Conservation (phyloP, 2,888 invertebrate genomes). For the Ophion ventricosus region DNA sequence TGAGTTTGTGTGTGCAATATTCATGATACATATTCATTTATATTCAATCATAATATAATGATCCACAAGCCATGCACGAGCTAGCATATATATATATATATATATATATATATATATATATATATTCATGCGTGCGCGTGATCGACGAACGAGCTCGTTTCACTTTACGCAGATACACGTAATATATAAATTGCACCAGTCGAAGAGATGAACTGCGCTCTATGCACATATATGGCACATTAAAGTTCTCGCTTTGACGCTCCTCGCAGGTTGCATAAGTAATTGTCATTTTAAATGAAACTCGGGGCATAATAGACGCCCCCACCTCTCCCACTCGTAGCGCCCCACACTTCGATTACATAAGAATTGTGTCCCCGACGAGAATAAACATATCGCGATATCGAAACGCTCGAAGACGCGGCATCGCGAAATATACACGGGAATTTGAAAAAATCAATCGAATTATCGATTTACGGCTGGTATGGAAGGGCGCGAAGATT, state of each 20-base stretch:
- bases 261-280: conserved; percentile 76
- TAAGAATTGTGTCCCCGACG: conserved; percentile 57
- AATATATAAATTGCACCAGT: conserved; percentile 58
- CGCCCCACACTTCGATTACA: conserved; percentile 59
- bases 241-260: conserved; percentile 62
- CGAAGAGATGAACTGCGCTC: conserved; percentile 35
- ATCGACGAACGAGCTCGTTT: conserved; percentile 47
- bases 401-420: conserved; percentile 41
- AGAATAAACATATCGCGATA: conserved; percentile 56
- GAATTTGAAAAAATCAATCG: background rate
- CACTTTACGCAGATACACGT: conserved; percentile 50
- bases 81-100: background rate
- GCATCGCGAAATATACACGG: conserved; percentile 18
- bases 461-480: background rate
- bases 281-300: conserved; percentile 79
- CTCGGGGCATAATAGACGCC: conserved; percentile 66
- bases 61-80: background rate
- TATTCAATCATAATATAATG: too few relatives aligned
- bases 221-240: conserved; percentile 13
- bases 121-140: background rate
- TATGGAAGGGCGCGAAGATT: background rate
- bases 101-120: conserved; percentile 8
- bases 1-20: too few relatives aligned
- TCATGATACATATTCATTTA: too few relatives aligned
- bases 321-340: conserved; percentile 23